A percentile compares a stretch with the other conserved stretches of the same genome.
Conservation (phyloP, 2,888 invertebrate species). For the Danaus chrysippus region DNA sequence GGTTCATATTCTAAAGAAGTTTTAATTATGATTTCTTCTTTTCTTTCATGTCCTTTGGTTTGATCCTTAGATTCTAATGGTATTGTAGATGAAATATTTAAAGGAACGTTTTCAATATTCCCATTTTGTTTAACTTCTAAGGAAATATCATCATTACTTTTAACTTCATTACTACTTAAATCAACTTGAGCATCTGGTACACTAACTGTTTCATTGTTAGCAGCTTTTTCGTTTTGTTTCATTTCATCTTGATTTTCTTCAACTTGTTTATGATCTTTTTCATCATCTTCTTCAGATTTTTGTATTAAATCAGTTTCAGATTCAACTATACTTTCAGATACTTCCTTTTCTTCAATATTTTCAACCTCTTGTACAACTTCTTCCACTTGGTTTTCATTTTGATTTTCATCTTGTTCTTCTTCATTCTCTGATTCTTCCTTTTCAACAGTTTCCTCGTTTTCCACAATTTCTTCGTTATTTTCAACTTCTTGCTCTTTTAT, state of each 20-base stretch:
- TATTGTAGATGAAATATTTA: slow-evolving; percentile 23
- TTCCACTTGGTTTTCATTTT: slow-evolving; percentile 31
- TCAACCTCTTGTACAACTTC: slow-evolving; percentile 21
- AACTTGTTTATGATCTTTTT: slow-evolving; percentile 39
- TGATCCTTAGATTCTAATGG: slow-evolving; percentile 29
- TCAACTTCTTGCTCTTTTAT: slow-evolving; percentile 26
- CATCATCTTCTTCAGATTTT: slow-evolving; percentile 34
- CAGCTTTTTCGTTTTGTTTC: slow-evolving; percentile 37
- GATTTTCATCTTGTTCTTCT: slow-evolving; percentile 32
- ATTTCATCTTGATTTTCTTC: slow-evolving; percentile 35
- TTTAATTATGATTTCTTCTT: slow-evolving; percentile 27
- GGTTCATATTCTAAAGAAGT: slow-evolving; percentile 37
- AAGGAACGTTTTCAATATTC: slow-evolving; percentile 27
- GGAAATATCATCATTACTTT: not conserved
- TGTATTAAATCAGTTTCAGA: slow-evolving; percentile 30
- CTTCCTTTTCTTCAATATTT: slow-evolving; percentile 29
- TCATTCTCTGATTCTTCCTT: slow-evolving; percentile 32
- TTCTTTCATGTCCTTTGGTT: slow-evolving; percentile 23
- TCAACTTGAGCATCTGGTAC: not conserved
- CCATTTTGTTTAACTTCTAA: slow-evolving; percentile 28
- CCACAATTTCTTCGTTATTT: slow-evolving; percentile 30
- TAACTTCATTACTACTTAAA: not conserved
- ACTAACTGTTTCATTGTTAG: slow-evolving; percentile 28
- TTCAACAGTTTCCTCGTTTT: slow-evolving; percentile 34
- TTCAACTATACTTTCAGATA: slow-evolving; percentile 30